phyloP scores from a whole-genome alignment of 2,113 vertebrate genomes.

The Tyto alba region DNA sequence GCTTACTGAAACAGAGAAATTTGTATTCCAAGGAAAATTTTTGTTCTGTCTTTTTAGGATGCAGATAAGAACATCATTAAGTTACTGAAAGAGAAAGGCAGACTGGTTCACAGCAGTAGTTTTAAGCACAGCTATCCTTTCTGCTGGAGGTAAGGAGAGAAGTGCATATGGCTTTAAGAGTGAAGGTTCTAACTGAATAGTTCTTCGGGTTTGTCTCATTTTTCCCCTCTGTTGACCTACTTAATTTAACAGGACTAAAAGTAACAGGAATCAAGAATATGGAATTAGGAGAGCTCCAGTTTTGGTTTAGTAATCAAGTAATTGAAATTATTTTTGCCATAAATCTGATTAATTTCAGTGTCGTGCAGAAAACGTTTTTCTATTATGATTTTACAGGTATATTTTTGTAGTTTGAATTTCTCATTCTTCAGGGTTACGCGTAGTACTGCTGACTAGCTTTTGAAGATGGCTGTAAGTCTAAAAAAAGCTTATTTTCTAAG shows the following conservation, averaged over 20 bases:
- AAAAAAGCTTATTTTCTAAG: not conserved
- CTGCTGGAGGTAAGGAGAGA: conserved; percentile 90
- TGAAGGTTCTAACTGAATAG: not conserved
- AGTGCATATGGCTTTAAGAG: not conserved
- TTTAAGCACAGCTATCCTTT: conserved; percentile 95
- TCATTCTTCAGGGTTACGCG: not conserved
- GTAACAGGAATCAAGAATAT: not conserved
- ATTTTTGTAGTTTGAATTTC: not conserved
- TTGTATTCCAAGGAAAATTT: not conserved
- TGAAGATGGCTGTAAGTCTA: not conserved
- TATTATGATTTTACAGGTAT: not conserved
- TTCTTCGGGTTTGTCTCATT: not conserved
- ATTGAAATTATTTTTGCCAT: not conserved
- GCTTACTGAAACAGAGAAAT: not conserved
- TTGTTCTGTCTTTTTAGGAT: conserved; percentile 75
- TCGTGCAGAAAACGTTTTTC: not conserved
- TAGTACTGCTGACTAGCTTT: not conserved
- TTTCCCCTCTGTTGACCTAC: not conserved
- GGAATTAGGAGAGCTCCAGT: not conserved
- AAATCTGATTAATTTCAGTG: not conserved
- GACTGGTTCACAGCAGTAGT: conserved; percentile 78
- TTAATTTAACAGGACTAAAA: not conserved
- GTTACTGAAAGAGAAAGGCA: conserved; percentile 85
- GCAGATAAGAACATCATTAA: conserved; percentile 95
- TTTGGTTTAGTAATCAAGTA: not conserved